These are phyloP conservation scores for Leuciscus idus DNA, from an alignment of 2,113 vertebrate species.

Conservation along the genomic window DNA sequence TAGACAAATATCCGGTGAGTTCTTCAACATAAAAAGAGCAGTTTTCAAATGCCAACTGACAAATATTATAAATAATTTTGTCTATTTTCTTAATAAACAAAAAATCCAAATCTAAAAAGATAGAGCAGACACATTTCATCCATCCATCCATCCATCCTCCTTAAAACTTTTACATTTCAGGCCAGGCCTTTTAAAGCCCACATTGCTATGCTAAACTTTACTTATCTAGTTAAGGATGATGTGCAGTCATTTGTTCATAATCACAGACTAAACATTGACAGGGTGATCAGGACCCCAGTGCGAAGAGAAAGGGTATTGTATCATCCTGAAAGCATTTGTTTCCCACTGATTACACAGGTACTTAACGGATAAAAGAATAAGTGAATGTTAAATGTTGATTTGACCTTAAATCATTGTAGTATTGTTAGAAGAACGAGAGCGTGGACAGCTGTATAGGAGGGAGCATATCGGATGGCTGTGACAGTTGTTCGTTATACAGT, in stretches of 20 bases:
- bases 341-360: neutral
- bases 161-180: neutral
- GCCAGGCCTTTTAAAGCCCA: neutral
- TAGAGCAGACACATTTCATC: no score
- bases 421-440: neutral
- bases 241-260: neutral
- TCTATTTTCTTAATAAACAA: no score
- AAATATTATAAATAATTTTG: neutral
- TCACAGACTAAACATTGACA: neutral
- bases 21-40: neutral
- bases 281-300: neutral
- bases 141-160: neutral
- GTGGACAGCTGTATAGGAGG: neutral
- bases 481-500: neutral
- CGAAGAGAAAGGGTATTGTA: neutral
- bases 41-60: neutral
- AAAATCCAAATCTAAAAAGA: no score
- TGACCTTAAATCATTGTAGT: neutral
- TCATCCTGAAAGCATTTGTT: neutral
- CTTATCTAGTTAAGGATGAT: neutral
- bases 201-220: neutral
- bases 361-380: neutral
- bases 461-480: neutral
- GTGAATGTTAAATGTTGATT: neutral
- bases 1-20: slow-evolving; percentile 88